Evolutionary conservation across 1,140 invertebrate species (phyloP), one percentile per base, ranked within the genome.

Genomic region (Trichomalopsis sarcophagae): DNA sequence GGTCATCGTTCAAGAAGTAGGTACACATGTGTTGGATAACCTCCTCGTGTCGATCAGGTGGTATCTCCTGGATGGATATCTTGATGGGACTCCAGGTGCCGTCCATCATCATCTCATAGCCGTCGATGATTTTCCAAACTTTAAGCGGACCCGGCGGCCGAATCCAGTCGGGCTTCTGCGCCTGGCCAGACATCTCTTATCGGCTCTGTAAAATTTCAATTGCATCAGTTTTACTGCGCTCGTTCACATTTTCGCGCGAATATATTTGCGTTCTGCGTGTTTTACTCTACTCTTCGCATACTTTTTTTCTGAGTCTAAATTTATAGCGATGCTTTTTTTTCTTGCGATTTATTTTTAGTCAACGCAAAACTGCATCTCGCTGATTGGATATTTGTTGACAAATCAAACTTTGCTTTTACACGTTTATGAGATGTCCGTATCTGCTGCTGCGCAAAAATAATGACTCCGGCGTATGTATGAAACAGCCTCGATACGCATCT

Each of bases 31-130:
- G 87, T 47, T 92, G 88, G 11, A 90, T 7, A 2, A 87, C 89
- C n/a, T 93, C 91, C 2, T 90, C 86, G 21, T 89, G 88, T 47
- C 91, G 89, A 44, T 85, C 84, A 3, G n/a, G 33, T 0, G 92
- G 91, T 80, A 92, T 88, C 40, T 93, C 91, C 80, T 92, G 90
- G 77, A 93, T 90, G 1, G 84, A 84, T 74, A 91, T 90, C 82
- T 89, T 90, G 2, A 88, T 76, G 3, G 84, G 82, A 3, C 62
- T 85, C 4, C 79, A 75, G 9, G 77, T 81, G 2, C 86, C 13
- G 0, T 87, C 76, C 0, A 13, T 10, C 14, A 78, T 7, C 5
- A 33, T 75, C 13, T 83, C 87, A 9, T 82, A 47, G 2, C 73
- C 73, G 5, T 89, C 87, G 0, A 89, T 17, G 0, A 86, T 68